phyloP scores from a whole-genome alignment of 2,888 invertebrate genomes.

The Deladenus siricidicola region DNA sequence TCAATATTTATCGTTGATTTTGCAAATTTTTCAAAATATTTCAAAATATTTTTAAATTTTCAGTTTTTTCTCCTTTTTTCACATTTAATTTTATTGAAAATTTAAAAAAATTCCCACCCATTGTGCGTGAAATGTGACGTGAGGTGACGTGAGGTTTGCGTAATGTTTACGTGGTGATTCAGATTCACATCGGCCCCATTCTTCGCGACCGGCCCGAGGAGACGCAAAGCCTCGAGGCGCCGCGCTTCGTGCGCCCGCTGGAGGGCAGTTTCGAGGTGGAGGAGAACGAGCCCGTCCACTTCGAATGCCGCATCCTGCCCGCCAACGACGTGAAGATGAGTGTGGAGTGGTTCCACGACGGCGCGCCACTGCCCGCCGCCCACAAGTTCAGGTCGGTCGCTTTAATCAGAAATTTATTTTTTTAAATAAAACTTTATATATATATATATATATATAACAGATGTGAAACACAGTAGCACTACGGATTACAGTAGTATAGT shows the following conservation, averaged over 20 bases:
- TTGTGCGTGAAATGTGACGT: background rate
- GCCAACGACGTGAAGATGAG: slow-evolving; percentile 90
- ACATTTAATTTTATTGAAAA: background rate
- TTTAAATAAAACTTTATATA: no score
- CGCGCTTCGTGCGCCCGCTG: slow-evolving; percentile 43
- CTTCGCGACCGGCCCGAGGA: slow-evolving; percentile 50
- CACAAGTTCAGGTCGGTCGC: slow-evolving; percentile 50
- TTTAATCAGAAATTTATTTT: no score
- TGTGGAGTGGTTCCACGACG: slow-evolving; percentile 67
- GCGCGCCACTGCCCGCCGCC: slow-evolving; percentile 78
- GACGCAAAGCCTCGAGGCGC: slow-evolving; percentile 45
- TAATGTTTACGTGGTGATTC: no score
- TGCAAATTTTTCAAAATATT: no score
- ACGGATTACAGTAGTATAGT: no score
- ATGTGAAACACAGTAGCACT: no score
- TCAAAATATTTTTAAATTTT: background rate
- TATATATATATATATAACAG: no score
- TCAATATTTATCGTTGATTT: background rate
- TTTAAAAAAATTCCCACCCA: background rate
- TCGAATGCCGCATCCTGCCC: slow-evolving; percentile 92
- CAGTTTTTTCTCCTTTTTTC: background rate
- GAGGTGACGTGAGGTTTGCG: no score
- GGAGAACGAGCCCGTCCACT: slow-evolving; percentile 87
- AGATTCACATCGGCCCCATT: slow-evolving; percentile 51
- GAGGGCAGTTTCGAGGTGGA: slow-evolving; percentile 55